Evolutionary conservation across 1,140 invertebrate genomes (phyloP).

Genomic region (Eueides isabella): DNA sequence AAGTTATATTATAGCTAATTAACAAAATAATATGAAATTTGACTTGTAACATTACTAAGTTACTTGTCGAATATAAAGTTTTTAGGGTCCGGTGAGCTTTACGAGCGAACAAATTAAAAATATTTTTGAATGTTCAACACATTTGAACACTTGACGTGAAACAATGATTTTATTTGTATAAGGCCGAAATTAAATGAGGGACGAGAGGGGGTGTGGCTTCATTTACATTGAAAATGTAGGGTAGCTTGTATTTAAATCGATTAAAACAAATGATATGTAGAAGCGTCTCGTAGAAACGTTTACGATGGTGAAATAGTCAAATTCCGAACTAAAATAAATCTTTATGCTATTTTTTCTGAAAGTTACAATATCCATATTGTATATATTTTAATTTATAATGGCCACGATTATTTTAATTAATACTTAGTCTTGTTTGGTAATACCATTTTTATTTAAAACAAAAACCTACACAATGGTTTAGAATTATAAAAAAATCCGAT

Average conservation of each 20-base stretch:
- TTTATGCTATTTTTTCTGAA: too few species aligned
- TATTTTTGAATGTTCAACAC: background rate
- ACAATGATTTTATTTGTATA: constrained; percentile 24
- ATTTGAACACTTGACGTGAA: constrained; percentile 6
- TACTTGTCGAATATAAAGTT: background rate
- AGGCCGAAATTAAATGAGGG: constrained; percentile 24
- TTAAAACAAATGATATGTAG: constrained; percentile 22
- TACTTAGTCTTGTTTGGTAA: too few species aligned
- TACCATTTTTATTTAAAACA: too few species aligned
- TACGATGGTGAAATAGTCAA: background rate
- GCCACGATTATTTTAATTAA: background rate
- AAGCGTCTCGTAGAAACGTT: constrained; percentile 19
- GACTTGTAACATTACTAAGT: background rate
- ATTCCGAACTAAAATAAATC: background rate
- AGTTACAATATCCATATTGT: too few species aligned
- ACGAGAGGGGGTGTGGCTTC: constrained; percentile 18
- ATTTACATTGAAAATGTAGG: constrained; percentile 34
- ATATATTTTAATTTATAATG: too few species aligned
- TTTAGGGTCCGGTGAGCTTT: background rate
- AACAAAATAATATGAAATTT: background rate
- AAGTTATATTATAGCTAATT: background rate
- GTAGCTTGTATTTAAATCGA: background rate
- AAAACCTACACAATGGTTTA: too few species aligned
- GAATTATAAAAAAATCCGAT: too few species aligned
- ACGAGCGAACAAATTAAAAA: background rate